Base-by-base conservation (phyloP, 2,113 vertebrate genomes). In the Apus apus region DNA sequence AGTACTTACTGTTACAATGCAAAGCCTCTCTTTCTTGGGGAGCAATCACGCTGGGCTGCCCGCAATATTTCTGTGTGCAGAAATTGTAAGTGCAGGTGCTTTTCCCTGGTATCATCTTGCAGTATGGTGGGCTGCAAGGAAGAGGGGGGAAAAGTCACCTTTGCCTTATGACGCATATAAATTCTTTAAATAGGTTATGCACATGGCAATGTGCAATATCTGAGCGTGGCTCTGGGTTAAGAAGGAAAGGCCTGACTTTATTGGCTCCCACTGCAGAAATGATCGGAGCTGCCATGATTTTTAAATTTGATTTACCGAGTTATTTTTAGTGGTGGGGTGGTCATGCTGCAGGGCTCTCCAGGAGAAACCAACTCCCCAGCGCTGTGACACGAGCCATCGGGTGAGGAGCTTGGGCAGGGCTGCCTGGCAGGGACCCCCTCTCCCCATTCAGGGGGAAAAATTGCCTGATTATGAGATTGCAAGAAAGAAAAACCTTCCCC, bases 291-390 rank as follows among this genome's bases (percentile, higher is more conserved):
- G 77, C 81, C 71, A 75, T 25, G 89, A 84, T 92, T 93, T 93
- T 81, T 48, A 85, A 67, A 95, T 94, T 86, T 83, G 87, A 90
- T 96, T 96, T 94, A 89, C 64, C 0, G 6, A 29, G 85, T 93
- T 96, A 94, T 96, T 96, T 96, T 91, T 91, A 93, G 90, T 91
- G 20, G 81, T 67, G 94, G 95, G 93, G 93, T 91, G 93, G 85
- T 90, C 83, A 25, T 53, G 78, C 70, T 40, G 90, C 86, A 70
- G 72, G 92, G 68, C 78, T 89, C 88, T 91, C 89, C 64, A 9
- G 90, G 83, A 70, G 90, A 46, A 90, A 85, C 26, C 71, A 23
- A 11, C 85, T 88, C 86, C 84, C 93, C 83, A 46, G 92, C 2
- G n/a, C 80, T 64, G 91, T 62, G 43, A 56, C 5, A 15, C 6